Evolutionary conservation across 2,888 invertebrate species (phyloP).

Genomic region (Cosmia trapezina): DNA sequence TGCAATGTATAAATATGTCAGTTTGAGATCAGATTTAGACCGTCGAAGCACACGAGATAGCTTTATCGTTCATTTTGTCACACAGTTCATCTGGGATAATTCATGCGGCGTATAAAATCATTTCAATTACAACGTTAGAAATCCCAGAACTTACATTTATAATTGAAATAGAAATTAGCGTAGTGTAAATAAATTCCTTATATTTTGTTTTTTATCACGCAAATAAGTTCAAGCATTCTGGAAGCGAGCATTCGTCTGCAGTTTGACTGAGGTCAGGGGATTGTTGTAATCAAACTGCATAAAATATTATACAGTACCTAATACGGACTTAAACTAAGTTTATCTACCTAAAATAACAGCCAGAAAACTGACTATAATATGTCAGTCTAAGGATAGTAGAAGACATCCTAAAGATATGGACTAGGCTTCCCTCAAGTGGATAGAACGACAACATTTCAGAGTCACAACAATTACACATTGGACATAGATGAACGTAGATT

Average conservation of each 20-base stretch:
- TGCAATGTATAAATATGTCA: background rate
- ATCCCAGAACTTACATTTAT: slow-evolving; percentile 4
- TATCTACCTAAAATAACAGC: slow-evolving; percentile 42
- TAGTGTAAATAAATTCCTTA: slow-evolving; percentile 34
- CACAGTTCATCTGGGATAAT: background rate
- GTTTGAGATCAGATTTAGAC: slow-evolving; percentile 6
- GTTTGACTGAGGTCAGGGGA: slow-evolving; percentile 20
- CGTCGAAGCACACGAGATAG: background rate
- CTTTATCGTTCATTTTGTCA: background rate
- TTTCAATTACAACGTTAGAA: slow-evolving; percentile 12
- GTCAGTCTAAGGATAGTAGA: slow-evolving; percentile 48
- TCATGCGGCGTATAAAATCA: background rate
- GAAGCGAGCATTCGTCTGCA: slow-evolving; percentile 15
- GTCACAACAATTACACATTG: slow-evolving; percentile 31
- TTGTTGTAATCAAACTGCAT: slow-evolving; percentile 21
- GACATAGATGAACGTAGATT: slow-evolving; percentile 23
- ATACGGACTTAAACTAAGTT: slow-evolving; percentile 42
- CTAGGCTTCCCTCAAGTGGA: slow-evolving; percentile 13
- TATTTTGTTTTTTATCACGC: slow-evolving; percentile 22
- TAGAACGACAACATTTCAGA: slow-evolving; percentile 10
- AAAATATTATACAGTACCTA: slow-evolving; percentile 11
- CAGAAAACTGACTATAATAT: slow-evolving; percentile 51
- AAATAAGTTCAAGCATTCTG: slow-evolving; percentile 14
- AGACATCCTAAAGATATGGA: slow-evolving; percentile 37
- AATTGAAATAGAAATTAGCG: background rate